These are phyloP conservation scores for Eurystomus glaucurus DNA, from an alignment of 2,797 vertebrate species.

Conservation along the genomic window DNA sequence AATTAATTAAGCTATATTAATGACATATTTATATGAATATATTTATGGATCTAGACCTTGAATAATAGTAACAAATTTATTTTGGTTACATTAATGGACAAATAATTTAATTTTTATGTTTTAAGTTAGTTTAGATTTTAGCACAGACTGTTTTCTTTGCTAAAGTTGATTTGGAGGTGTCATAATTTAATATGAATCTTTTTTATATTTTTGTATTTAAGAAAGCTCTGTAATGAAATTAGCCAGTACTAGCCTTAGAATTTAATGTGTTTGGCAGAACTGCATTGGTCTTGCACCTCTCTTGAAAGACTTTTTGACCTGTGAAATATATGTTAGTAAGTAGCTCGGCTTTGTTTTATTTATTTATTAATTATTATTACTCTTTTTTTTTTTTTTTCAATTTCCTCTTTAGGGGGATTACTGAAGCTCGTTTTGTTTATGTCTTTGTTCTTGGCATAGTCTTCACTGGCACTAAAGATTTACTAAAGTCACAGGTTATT, in stretches of 20 bases:
- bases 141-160: background rate
- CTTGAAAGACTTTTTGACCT: background rate
- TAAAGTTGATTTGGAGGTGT: background rate
- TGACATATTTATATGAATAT: background rate
- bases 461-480: constrained; percentile 93
- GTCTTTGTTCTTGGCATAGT: constrained; percentile 95
- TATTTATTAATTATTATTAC: background rate
- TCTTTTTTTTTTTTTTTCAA: background rate
- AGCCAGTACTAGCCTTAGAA: background rate
- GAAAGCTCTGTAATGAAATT: background rate
- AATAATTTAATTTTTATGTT: background rate
- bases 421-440: constrained; percentile 95
- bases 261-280: background rate
- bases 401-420: constrained; percentile 88
- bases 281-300: background rate
- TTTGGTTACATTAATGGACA: background rate
- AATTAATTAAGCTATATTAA: background rate
- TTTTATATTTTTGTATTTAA: background rate
- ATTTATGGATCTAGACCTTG: background rate
- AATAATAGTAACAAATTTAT: background rate
- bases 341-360: background rate
- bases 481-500: constrained; percentile 91
- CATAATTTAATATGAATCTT: background rate
- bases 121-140: background rate
- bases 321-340: background rate